phyloP scores from a whole-genome alignment of 2,888 invertebrate species.

The Tenthredo livida region DNA sequence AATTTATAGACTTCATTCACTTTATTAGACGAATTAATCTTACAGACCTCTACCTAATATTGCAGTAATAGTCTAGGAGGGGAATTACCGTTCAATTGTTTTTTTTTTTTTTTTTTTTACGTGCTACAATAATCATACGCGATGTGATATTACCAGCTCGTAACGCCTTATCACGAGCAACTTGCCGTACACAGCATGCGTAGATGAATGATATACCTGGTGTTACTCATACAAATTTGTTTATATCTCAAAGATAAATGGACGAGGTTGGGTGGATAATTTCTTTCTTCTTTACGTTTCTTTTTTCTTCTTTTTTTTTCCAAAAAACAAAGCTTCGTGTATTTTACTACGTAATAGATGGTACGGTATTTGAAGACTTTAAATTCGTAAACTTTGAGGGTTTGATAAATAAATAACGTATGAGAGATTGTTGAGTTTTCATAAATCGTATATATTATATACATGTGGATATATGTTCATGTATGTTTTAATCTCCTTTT shows the following conservation, averaged over 20 bases:
- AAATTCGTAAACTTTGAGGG: slow-evolving; percentile 2
- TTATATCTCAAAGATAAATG: neutral
- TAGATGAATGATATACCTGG: neutral
- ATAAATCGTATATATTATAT: slow-evolving; percentile 5
- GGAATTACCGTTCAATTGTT: neutral
- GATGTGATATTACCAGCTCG: neutral
- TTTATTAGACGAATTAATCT: slow-evolving; percentile 38
- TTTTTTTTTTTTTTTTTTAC: no score
- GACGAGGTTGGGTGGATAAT: neutral
- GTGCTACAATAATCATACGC: neutral
- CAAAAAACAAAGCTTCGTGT: neutral
- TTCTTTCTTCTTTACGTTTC: no score
- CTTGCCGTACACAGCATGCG: neutral
- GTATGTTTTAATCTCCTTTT: neutral
- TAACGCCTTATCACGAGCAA: neutral
- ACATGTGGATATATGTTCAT: neutral
- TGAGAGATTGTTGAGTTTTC: neutral
- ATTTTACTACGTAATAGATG: neutral
- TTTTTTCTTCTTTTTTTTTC: neutral
- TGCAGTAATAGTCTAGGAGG: neutral
- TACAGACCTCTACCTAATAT: neutral
- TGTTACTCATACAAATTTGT: neutral
- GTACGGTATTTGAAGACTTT: neutral
- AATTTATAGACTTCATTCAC: slow-evolving; percentile 37
- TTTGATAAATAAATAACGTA: slow-evolving; percentile 11